Base-by-base conservation (phyloP, 2,888 invertebrate genomes). In the Eupithecia abbreviata region DNA sequence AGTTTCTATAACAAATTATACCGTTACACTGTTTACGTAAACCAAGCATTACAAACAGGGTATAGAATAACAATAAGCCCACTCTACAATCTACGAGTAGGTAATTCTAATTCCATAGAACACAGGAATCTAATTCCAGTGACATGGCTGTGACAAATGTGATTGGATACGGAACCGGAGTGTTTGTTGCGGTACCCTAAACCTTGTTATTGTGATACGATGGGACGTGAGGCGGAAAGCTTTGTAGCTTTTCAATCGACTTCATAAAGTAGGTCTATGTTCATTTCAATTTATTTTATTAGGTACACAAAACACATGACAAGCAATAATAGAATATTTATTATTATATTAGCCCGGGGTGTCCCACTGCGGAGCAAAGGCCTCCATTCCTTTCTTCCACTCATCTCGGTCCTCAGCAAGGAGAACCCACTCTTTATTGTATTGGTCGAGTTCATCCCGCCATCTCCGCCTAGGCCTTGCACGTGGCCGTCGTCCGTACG, bases 101-200 rank as follows among this genome's bases (percentile, higher is more conserved):
- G 30, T 30, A 43, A 67, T 67, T 67, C 67, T 13, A 65, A 15
- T 43, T 15, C 67, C 58, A 18, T 58, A n/a, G 72, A 62, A 65
- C 72, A 72, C 72, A 43, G 47, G 55, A 72, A 72, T 72, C 47
- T 72, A 47, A 72, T 72, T 65, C 41, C 18, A 18, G 9, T 58
- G 41, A 68, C 73, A 69, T 7, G 49, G 65, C 30, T 42, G 55
- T 74, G 74, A 69, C 69, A 49, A 62, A 74, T 74, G 69, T 58
- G 74, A 74, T 74, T 62, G 69, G 74, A 49, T 74, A 68, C 18
- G 47, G 58, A 58, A 58, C 58, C 58, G 18, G 58, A 65, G 65
- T 6, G 65, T 41, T 30, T 30, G 65, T 65, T 65, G 41, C 65
- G 65, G 65, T 65, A 41, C 18, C 12, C 65, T 65, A 65, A 18